These are phyloP conservation scores for Emydoidea blandingii DNA, from an alignment of 2,797 vertebrate species.

Conservation along the genomic window DNA sequence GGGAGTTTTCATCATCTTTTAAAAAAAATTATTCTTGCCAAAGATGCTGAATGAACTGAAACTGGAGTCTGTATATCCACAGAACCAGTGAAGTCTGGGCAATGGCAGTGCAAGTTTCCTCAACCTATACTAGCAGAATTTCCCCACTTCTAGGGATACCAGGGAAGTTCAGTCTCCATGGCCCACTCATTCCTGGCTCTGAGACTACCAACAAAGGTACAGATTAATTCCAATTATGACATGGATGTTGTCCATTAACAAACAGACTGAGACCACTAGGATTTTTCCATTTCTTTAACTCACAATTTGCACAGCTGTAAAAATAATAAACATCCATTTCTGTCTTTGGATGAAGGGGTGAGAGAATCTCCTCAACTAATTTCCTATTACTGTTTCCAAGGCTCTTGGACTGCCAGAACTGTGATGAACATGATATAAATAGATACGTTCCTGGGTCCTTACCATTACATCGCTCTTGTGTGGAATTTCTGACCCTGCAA, in stretches of 20 bases:
- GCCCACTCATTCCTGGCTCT: neutral
- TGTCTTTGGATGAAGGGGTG: neutral
- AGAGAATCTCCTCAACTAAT: neutral
- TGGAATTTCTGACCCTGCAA: neutral
- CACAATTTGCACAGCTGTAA: neutral
- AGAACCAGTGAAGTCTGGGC: neutral
- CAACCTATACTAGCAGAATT: accelerated
- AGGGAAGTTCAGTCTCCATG: neutral
- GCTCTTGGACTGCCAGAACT: neutral
- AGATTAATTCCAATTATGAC: neutral
- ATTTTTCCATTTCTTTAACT: neutral
- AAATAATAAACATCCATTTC: neutral
- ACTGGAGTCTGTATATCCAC: neutral
- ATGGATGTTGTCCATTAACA: neutral
- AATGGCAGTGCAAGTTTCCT: neutral
- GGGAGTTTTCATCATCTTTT: neutral
- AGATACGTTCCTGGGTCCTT: neutral
- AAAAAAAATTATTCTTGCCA: neutral
- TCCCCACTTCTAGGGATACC: accelerated
- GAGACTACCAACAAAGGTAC: neutral
- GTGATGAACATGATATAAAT: neutral
- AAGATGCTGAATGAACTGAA: constrained; percentile 5
- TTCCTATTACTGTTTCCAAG: neutral
- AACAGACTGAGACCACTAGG: neutral
- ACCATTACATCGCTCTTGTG: neutral